Conservation (phyloP, 2,113 vertebrate species). For the Crotalus viridis region DNA sequence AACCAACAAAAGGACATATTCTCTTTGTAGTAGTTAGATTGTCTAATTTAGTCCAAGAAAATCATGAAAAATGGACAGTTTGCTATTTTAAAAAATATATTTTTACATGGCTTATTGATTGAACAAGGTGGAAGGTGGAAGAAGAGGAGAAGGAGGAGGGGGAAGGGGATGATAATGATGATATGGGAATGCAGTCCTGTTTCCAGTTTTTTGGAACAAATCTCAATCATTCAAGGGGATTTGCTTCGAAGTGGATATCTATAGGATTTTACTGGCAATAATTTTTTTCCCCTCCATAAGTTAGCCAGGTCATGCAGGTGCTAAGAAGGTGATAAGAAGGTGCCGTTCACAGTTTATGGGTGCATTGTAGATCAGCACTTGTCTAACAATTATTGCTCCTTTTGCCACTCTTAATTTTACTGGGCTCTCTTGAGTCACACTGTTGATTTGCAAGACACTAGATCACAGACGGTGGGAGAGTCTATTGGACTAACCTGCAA, state of each 20-base stretch:
- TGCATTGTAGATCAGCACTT: constrained; percentile 51
- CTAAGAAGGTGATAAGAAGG: constrained; percentile 64
- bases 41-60: not conserved
- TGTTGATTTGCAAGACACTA: constrained; percentile 35
- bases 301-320: constrained; percentile 61
- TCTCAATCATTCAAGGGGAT: not conserved
- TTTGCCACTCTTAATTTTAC: constrained; percentile 24
- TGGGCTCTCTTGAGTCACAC: constrained; percentile 5
- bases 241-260: not conserved
- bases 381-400: constrained; percentile 45
- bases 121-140: not conserved
- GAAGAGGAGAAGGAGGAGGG: constrained; percentile 21
- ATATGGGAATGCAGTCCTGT: constrained; percentile 35
- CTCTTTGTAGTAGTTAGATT: not conserved
- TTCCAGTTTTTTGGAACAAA: not conserved
- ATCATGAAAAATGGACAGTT: not conserved
- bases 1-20: not conserved
- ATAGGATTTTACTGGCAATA: not conserved
- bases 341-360: constrained; percentile 50
- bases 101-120: not conserved
- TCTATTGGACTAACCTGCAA: constrained; percentile 24
- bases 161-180: constrained; percentile 14
- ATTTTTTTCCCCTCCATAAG: constrained; percentile 53
- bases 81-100: not conserved
- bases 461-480: constrained; percentile 4